Evolutionary conservation across 2,888 invertebrate species (phyloP).

Genomic region (Drosophila infuscata): DNA sequence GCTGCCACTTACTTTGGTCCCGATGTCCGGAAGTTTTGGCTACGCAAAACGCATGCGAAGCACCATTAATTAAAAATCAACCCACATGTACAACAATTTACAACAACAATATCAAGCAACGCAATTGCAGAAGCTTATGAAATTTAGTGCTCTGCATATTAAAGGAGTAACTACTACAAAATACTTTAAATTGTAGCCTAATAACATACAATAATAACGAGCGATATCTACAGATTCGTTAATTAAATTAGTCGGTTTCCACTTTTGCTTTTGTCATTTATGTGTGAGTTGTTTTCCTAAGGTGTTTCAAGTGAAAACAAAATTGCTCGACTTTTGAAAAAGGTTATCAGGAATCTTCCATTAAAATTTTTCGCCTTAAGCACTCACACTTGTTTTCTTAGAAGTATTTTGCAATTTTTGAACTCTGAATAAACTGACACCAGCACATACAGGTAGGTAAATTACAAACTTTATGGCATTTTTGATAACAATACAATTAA

Average conservation of each 20-base stretch:
- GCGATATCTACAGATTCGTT: neutral
- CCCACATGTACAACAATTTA: conserved; percentile 57
- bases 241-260: neutral
- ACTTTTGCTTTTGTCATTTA: conserved; percentile 6
- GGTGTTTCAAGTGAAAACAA: neutral
- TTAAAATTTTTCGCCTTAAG: too few relatives aligned
- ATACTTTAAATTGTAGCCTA: neutral
- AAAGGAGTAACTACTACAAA: neutral
- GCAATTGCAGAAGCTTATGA: neutral
- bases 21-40: conserved; percentile 46
- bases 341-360: neutral
- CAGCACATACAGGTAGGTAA: too few relatives aligned
- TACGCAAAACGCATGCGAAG: conserved; percentile 74
- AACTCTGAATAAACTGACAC: too few relatives aligned
- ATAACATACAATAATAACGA: neutral
- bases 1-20: conserved; percentile 35
- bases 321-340: neutral
- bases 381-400: too few relatives aligned
- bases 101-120: conserved; percentile 16
- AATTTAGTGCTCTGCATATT: neutral
- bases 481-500: too few relatives aligned
- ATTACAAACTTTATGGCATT: too few relatives aligned
- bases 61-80: conserved; percentile 77
- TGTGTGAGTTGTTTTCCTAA: neutral
- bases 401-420: too few relatives aligned